A percentile compares a stretch with the other conserved stretches of the same genome.
These are phyloP conservation scores for Lucinisca nassula DNA, from an alignment of 2,888 invertebrate species.

Conservation along the genomic window DNA sequence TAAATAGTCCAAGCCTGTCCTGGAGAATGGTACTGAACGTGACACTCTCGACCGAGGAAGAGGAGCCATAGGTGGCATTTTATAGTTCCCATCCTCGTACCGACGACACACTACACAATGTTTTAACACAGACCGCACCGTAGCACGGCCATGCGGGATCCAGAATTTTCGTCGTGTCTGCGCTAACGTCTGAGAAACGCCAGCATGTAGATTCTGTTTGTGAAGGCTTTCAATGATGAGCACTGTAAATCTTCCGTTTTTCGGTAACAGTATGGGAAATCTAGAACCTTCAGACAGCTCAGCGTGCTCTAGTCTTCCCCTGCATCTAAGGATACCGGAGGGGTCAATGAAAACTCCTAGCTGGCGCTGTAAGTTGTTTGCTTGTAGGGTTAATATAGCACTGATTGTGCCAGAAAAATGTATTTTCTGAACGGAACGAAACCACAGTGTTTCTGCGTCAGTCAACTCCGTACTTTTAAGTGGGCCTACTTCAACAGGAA, in stretches of 20 bases:
- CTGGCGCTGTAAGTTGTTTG: too few relatives aligned
- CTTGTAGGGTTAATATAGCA: too few relatives aligned
- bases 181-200: constrained; percentile 48
- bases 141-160: constrained; percentile 47
- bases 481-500: not conserved
- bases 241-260: constrained; percentile 40
- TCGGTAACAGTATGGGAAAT: constrained; percentile 29
- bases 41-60: constrained; percentile 18
- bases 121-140: constrained; percentile 27
- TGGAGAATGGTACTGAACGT: not conserved
- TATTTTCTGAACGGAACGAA: too few relatives aligned
- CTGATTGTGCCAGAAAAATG: too few relatives aligned
- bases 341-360: too few relatives aligned
- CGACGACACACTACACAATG: constrained; percentile 36
- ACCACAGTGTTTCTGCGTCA: constrained; percentile 23
- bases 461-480: constrained; percentile 28
- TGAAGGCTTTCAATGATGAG: constrained; percentile 48
- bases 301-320: not conserved
- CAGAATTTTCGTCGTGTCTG: constrained; percentile 20
- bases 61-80: constrained; percentile 31
- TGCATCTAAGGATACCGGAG: too few relatives aligned
- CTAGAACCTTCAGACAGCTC: not conserved
- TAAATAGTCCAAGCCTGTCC: constrained; percentile 14
- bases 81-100: not conserved
- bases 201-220: constrained; percentile 41